Evolutionary conservation across 2,888 invertebrate genomes (phyloP), one percentile per base, ranked within the genome.

Genomic region (Tethea ocularis): DNA sequence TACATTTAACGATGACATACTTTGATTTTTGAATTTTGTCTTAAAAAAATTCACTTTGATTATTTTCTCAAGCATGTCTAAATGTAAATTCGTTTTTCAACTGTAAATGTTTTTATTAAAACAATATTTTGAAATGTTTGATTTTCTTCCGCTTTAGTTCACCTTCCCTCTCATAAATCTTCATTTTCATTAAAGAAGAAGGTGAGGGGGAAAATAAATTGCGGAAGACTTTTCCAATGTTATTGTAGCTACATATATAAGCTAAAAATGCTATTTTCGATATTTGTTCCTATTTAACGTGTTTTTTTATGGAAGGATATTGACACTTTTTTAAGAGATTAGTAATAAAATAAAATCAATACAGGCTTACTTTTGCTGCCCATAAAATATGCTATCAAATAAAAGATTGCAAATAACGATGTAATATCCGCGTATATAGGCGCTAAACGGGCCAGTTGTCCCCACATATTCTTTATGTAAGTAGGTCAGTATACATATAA

Each of bases 401-500:
- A 38, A n/a, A n/a, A 10, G 0, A n/a, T 38, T 38, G 6, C 6
- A 38, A 15, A 38, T 38, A 38, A 38, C n/a, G 38, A 38, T 2
- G 1, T 0, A 38, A n/a, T 38, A n/a, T 38, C 38, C 36, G 1
- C n/a, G 38, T 33, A 33, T 13, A 33, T 8, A 36, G 15, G 36
- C 13, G 15, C 61, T 57, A 68, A 72, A 71, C 61, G 58, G 57
- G 58, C 54, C 62, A 58, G 57, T 61, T 64, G 71, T 63, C 61
- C 66, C 71, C 38, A 46, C 59, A 68, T 69, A 68, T 71, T 66
- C 71, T 69, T 69, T 67, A 74, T 74, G 60, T 77, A 73, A 78
- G 60, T 77, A 73, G 80, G 75, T 75, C 74, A 68, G 62, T 56
- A 65, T 68, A 71, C 66, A 67, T 69, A 63, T 57, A 72, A 71